phyloP scores from a whole-genome alignment of 2,888 invertebrate species.

The Catotricha subobsoleta region DNA sequence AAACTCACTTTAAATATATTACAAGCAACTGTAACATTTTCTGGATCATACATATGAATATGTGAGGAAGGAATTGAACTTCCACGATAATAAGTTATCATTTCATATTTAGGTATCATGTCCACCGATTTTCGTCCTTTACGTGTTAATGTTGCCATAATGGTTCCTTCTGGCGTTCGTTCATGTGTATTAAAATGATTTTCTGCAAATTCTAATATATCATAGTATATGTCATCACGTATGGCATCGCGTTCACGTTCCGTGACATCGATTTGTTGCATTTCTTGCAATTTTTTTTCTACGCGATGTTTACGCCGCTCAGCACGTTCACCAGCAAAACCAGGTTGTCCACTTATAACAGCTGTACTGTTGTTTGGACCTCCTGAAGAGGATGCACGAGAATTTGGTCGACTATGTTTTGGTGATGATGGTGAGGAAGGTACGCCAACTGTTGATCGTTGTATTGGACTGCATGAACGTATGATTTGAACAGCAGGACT shows the following conservation, averaged over 20 bases:
- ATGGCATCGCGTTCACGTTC: conserved; percentile 25
- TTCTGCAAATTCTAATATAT: conserved; percentile 86
- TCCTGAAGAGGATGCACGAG: conserved; percentile 31
- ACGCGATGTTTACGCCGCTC: conserved; percentile 69
- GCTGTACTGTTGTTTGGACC: conserved; percentile 15
- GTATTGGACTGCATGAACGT: conserved; percentile 19
- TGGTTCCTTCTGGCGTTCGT: conserved; percentile 67
- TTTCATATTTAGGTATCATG: conserved; percentile 74
- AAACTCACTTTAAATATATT: conserved; percentile 67
- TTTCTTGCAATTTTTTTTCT: conserved; percentile 67
- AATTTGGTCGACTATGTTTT: conserved; percentile 33
- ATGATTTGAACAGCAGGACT: conserved; percentile 24
- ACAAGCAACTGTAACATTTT: conserved; percentile 78
- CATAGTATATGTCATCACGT: conserved; percentile 45
- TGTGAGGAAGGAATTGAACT: conserved; percentile 83
- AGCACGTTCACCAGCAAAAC: conserved; percentile 44
- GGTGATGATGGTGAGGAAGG: conserved; percentile 29
- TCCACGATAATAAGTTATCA: conserved; percentile 77
- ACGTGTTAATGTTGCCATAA: conserved; percentile 68
- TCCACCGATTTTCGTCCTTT: conserved; percentile 59
- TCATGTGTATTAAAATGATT: conserved; percentile 83
- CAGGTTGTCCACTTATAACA: conserved; percentile 17
- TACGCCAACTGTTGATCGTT: conserved; percentile 13
- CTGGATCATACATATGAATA: conserved; percentile 87
- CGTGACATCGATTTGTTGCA: conserved; percentile 37